These are phyloP conservation scores for Cettia cetti DNA, from an alignment of 2,113 vertebrate species.

Conservation along the genomic window DNA sequence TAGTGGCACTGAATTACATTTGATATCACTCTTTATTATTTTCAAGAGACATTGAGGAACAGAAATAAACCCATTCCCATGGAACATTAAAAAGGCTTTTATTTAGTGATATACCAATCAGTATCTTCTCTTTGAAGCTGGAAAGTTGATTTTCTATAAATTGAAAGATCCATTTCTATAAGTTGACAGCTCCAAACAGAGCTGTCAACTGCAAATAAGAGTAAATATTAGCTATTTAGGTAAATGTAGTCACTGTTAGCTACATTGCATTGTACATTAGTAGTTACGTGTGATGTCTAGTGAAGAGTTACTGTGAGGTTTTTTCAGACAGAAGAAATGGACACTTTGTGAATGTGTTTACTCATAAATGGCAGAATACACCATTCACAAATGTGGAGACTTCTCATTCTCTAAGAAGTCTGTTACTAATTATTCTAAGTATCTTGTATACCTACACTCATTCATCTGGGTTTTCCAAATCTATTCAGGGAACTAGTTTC, in stretches of 20 bases:
- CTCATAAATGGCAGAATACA: neutral
- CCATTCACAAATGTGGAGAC: neutral
- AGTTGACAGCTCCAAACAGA: accelerated
- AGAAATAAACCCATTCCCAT: neutral
- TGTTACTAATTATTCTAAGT: neutral
- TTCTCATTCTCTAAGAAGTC: neutral
- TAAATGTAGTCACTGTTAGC: neutral
- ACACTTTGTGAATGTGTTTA: neutral
- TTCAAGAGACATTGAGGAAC: neutral
- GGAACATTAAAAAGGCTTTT: neutral
- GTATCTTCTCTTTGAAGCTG: neutral
- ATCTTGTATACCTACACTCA: neutral
- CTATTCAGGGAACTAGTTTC: neutral
- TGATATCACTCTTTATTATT: neutral
- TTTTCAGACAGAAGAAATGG: neutral
- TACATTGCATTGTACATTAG: neutral
- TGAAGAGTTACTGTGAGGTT: neutral
- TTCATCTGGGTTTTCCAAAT: neutral
- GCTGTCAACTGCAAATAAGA: neutral
- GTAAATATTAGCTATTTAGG: neutral
- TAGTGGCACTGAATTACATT: neutral
- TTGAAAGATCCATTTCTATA: neutral
- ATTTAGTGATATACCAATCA: neutral
- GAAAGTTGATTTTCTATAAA: neutral
- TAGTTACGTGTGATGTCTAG: neutral